Evolutionary conservation across 2,797 vertebrate species (phyloP), one percentile per base, ranked within the genome.

Genomic region (Salmo trutta): DNA sequence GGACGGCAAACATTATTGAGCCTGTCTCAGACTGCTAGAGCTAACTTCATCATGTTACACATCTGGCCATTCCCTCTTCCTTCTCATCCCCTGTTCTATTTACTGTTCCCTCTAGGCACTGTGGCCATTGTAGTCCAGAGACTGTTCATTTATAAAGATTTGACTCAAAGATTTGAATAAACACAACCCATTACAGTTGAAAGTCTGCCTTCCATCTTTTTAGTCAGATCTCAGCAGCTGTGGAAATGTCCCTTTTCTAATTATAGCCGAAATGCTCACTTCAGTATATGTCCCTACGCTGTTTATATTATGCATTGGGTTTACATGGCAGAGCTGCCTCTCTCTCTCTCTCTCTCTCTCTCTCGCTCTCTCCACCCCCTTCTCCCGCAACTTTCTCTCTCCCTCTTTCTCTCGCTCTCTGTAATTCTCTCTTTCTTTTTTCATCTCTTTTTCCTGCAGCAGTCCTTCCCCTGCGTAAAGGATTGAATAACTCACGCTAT

Each of bases 401-500:
- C n/a, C n/a, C n/a, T 47, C 2, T 12, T 12, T 47, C 62, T 24
- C 62, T 24, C 3, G 15, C 24, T 24, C 62, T 21, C n/a, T 21
- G 8, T 21, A 2, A 15, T 14, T 21, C 21, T 21, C n/a, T 65
- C 21, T 29, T 14, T 24, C 6, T 24, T 65, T 19, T 59, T 19
- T 59, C n/a, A 19, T 59, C 56, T 21, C 8, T 21, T 21, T 21
- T 59, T n/a, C 5, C 56, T 7, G 56, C 62, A 65, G 62, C 5
- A n/a, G n/a, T 27, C 62, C n/a, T 65, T 65, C 62, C 24, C 19
- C 21, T 65, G 62, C 12, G 21, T 65, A 65, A 10, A 14, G 0
- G 8, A 29, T 65, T 56, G 54, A 77, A 75, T 31, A 53, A 84
- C 74, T 69, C n/a, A 21, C 7, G 1, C 33, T 47, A 66, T 84